phyloP scores from a whole-genome alignment of 2,888 invertebrate species.

The Macaria liturata region DNA sequence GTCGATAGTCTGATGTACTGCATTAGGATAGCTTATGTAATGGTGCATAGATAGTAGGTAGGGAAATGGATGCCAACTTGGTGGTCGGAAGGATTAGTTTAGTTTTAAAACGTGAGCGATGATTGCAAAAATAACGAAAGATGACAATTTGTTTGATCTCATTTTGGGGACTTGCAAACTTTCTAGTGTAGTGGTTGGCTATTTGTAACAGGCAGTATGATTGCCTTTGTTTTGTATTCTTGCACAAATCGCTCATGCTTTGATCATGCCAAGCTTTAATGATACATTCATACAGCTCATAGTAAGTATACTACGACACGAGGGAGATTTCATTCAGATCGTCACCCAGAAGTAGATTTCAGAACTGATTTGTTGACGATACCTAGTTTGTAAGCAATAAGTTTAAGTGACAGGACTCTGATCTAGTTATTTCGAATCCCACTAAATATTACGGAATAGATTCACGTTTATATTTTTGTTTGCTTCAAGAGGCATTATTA shows the following conservation, averaged over 20 bases:
- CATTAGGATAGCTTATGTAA: conserved; percentile 29
- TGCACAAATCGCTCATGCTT: conserved; percentile 2
- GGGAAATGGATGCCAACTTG: conserved; percentile 31
- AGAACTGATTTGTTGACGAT: conserved; percentile 72
- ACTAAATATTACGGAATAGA: conserved; percentile 39
- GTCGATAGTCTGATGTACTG: conserved; percentile 32
- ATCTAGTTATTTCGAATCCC: conserved; percentile 49
- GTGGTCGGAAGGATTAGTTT: conserved; percentile 8
- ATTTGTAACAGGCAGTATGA: too few species aligned
- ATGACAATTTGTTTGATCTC: too few species aligned
- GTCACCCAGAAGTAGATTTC: conserved; percentile 49
- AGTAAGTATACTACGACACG: conserved; percentile 42
- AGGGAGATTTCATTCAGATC: conserved; percentile 34
- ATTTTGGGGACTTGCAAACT: too few species aligned
- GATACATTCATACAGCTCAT: conserved; percentile 30
- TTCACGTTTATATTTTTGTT: conserved; percentile 37
- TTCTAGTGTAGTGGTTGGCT: too few species aligned
- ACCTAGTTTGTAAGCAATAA: conserved; percentile 68
- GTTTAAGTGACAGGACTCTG: conserved; percentile 57
- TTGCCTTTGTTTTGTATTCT: too few species aligned
- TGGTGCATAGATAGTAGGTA: conserved; percentile 33
- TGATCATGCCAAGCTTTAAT: conserved; percentile 9
- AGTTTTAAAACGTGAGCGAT: conserved; percentile 12
- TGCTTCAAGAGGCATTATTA: conserved; percentile 48
- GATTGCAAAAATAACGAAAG: too few species aligned